Evolutionary conservation across 2,888 invertebrate species (phyloP).

Genomic region (Epinotia ramella): DNA sequence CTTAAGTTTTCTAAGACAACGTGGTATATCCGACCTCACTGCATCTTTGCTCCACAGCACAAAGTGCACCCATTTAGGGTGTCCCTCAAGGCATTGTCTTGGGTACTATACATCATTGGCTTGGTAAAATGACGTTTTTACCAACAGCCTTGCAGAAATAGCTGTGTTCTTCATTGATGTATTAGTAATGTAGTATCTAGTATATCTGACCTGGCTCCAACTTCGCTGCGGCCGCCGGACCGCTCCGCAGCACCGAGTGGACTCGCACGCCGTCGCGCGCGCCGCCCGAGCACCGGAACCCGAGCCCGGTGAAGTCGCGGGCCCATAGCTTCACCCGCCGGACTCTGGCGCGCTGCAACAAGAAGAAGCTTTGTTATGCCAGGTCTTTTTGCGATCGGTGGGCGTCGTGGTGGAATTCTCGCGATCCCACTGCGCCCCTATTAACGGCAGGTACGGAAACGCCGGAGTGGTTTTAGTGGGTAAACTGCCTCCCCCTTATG

Average conservation of each 20-base stretch:
- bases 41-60: background rate
- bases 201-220: conserved; percentile 89
- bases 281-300: conserved; percentile 95
- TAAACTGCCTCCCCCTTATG: too few relatives aligned
- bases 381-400: too few relatives aligned
- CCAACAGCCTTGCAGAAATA: background rate
- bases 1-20: background rate
- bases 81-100: background rate
- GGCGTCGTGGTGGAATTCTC: too few relatives aligned
- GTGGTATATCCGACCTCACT: conserved; percentile 46
- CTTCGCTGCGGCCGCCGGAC: conserved; percentile 95
- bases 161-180: background rate
- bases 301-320: conserved; percentile 94
- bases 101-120: background rate
- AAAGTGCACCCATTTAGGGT: too few relatives aligned
- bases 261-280: conserved; percentile 96
- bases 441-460: too few relatives aligned
- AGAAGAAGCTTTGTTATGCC: background rate
- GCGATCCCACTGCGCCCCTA: too few relatives aligned
- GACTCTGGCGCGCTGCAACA: conserved; percentile 72
- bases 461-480: too few relatives aligned
- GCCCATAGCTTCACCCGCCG: conserved; percentile 90
- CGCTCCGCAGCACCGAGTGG: conserved; percentile 93
- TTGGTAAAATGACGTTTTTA: too few relatives aligned
- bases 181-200: background rate